These are phyloP conservation scores for Eleutherodactylus coqui DNA, from an alignment of 2,797 vertebrate species.

Conservation along the genomic window DNA sequence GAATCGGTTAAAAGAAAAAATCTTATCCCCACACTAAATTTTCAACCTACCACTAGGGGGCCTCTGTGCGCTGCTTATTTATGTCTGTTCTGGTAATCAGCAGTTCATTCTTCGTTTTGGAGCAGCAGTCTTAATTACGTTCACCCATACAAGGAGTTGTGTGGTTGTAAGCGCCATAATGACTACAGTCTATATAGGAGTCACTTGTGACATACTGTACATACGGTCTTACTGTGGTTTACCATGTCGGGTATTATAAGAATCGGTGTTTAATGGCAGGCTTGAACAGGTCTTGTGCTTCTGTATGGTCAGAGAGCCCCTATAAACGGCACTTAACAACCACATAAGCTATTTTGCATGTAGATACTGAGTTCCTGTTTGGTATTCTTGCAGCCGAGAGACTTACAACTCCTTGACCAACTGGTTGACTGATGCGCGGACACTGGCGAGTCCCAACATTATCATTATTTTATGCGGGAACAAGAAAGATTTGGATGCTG, in stretches of 20 bases:
- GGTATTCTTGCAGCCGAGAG: slow-evolving; percentile 79
- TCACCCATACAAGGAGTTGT: too few relatives aligned
- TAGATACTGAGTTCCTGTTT: not conserved
- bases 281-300: not conserved
- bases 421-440: slow-evolving; percentile 92
- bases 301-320: not conserved
- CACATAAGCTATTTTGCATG: not conserved
- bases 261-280: not conserved
- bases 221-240: too few relatives aligned
- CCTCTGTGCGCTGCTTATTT: not conserved
- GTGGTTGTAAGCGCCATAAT: too few relatives aligned
- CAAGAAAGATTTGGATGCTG: slow-evolving; percentile 92
- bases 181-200: too few relatives aligned
- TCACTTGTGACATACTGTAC: too few relatives aligned
- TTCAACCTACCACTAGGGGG: not conserved
- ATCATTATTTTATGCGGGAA: slow-evolving; percentile 94
- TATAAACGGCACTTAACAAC: not conserved
- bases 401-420: slow-evolving; percentile 93
- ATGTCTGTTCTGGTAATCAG: too few relatives aligned
- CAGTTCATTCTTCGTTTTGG: not conserved
- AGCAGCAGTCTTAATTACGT: not conserved
- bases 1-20: not conserved
- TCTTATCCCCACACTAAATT: not conserved
- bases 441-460: slow-evolving; percentile 93
- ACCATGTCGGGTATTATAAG: too few relatives aligned